Evolutionary conservation across 2,888 invertebrate genomes (phyloP), one percentile per base, ranked within the genome.

Genomic region (Sphaeridia pumilis): DNA sequence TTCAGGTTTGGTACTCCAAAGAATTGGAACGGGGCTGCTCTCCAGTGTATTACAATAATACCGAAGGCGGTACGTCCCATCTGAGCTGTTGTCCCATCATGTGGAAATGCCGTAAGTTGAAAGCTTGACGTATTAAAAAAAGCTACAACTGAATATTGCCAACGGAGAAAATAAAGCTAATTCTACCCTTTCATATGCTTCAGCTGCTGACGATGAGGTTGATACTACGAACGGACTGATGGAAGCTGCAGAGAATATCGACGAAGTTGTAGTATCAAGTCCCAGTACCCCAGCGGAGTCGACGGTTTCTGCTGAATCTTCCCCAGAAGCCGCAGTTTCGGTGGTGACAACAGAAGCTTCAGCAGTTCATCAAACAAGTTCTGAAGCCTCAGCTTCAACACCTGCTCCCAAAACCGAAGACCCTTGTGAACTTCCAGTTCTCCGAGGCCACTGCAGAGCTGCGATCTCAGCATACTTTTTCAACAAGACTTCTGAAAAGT

Each of bases 251-350:
- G 68, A 1, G 68, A 68, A 4, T 69, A 68, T 49, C 49, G 54
- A 17, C 66, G 67, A 20, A 68, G 67, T 35, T 57, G 47, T 4
- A 69, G 68, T 53, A 63, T 65, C 34, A 69, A 68, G 48, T 58
- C 55, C 41, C 43, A 58, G 4, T 50, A 31, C n/a, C n/a, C n/a
- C n/a, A n/a, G n/a, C n/a, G n/a, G n/a, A n/a, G n/a, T n/a, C n/a
- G n/a, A n/a, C n/a, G n/a, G n/a, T n/a, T n/a, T n/a, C n/a, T n/a
- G 22, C 35, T 4, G 28, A 24, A 44, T n/a, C 44, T 24, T 21
- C 26, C 17, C 22, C 34, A 44, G 27, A 52, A 21, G 41, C 10
- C 7, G 31, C 36, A 10, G 35, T 22, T 24, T 10, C 22, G 5
- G 4, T 22, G 10, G 25, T 10, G 4, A 4, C 4, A 31, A 7